A percentile compares a stretch with the other conserved stretches of the same genome.
Evolutionary conservation across 2,797 vertebrate genomes (phyloP).

Genomic region (Gephyroberyx darwinii): DNA sequence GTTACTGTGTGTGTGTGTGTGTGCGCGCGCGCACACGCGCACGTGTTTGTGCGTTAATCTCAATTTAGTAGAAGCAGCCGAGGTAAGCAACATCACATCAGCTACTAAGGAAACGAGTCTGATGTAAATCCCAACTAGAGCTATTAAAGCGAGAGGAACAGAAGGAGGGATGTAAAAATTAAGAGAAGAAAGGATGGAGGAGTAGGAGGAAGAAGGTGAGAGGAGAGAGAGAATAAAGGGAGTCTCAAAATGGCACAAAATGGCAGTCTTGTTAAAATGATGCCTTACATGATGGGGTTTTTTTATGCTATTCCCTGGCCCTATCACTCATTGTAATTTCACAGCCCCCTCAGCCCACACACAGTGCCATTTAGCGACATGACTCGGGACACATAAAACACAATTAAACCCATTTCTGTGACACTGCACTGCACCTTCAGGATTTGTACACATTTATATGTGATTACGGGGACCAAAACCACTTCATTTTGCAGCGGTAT

Average conservation of each 20-base stretch:
- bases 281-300: constrained; percentile 8
- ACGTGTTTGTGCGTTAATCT: neutral
- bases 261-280: constrained; percentile 22
- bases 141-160: neutral
- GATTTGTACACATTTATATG: constrained; percentile 17
- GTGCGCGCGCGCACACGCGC: neutral
- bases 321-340: constrained; percentile 23
- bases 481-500: constrained; percentile 5
- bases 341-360: constrained; percentile 24
- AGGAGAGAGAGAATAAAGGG: neutral
- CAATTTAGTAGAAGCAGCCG: neutral
- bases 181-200: neutral
- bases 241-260: constrained; percentile 11
- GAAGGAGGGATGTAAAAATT: neutral
- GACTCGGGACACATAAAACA: constrained; percentile 36
- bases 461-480: constrained; percentile 15
- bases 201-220: neutral
- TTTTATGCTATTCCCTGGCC: neutral
- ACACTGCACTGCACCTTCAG: constrained; percentile 18
- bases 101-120: neutral
- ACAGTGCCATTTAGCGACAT: neutral
- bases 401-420: constrained; percentile 41
- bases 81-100: neutral
- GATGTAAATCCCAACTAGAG: neutral
- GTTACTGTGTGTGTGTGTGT: neutral